Evolutionary conservation across 2,888 invertebrate genomes (phyloP).

Genomic region (Andrena dorsata): DNA sequence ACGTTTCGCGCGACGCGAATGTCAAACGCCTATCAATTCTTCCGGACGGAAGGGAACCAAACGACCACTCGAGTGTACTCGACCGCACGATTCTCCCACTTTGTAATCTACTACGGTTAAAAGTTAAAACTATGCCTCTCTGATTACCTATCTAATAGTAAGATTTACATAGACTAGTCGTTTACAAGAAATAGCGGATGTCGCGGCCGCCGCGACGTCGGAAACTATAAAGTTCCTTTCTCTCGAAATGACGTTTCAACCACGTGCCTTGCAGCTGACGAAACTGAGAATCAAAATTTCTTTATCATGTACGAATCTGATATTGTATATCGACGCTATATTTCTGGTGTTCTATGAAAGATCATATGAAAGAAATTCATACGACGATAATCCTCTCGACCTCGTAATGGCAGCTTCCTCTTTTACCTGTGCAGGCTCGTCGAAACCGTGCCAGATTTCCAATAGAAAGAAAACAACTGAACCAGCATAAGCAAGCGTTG

Average conservation of each 20-base stretch:
- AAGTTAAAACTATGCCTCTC: slow-evolving; percentile 42
- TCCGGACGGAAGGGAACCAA: slow-evolving; percentile 19
- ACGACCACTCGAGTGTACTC: slow-evolving; percentile 62
- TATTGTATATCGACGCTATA: slow-evolving; percentile 26
- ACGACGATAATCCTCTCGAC: slow-evolving; percentile 42
- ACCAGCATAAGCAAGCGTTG: too few species aligned
- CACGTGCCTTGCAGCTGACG: slow-evolving; percentile 83
- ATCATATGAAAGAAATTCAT: slow-evolving; percentile 16
- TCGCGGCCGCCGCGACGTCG: slow-evolving; percentile 11
- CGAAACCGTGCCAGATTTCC: not conserved
- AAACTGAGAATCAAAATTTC: slow-evolving; percentile 77
- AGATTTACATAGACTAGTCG: slow-evolving; percentile 49
- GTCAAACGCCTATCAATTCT: slow-evolving; percentile 47
- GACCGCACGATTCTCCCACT: slow-evolving; percentile 42
- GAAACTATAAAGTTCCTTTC: slow-evolving; percentile 60
- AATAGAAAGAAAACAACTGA: too few species aligned
- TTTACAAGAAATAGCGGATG: slow-evolving; percentile 39
- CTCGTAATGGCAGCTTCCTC: slow-evolving; percentile 60
- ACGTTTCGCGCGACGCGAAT: slow-evolving; percentile 54
- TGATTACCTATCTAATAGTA: slow-evolving; percentile 49
- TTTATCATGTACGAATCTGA: slow-evolving; percentile 50
- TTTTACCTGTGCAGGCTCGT: not conserved
- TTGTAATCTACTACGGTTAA: slow-evolving; percentile 46
- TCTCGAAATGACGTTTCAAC: slow-evolving; percentile 77
- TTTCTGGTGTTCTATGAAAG: slow-evolving; percentile 23